Evolutionary conservation across 2,888 invertebrate species (phyloP), one percentile per base, ranked within the genome.

Genomic region (Ichneumoninae sp.): DNA sequence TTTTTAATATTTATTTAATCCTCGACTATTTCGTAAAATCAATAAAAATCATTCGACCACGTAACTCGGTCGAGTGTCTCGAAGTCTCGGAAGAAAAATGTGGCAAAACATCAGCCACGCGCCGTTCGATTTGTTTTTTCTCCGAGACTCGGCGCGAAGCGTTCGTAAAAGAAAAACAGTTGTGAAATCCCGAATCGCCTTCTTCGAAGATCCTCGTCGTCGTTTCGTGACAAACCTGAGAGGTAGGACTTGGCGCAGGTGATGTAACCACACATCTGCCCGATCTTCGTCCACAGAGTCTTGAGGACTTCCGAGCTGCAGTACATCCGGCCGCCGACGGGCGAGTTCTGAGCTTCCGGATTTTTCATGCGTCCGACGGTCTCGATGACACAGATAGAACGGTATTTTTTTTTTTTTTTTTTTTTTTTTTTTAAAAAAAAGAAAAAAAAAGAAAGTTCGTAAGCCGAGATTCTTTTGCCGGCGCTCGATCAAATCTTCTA

Each of bases 191-290:
- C 60, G 2, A 63, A 63, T 33, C 0, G n/a, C 7, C 60, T n/a
- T 33, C 30, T 26, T 16, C 7, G 4, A 30, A 30, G 10, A 30
- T 57, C 66, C 71, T 71, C 54, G 10, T 3, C 33, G n/a, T 19
- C 22, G 22, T 66, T 63, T 65, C 63, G 40, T 54, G 40, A 77
- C 92, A 88, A 86, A 92, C 92, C 92, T 92, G 92, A 92, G 83
- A 92, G 89, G 86, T 92, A 92, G 84, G 92, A 92, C 84, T 89
- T 91, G 87, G 92, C 91, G 77, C 92, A 92, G 78, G 91, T 92
- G 82, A 92, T 90, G 89, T 92, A 92, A 85, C 92, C 91, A 87
- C 92, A 92, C 92, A 92, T 92, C 87, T 90, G 91, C 50, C 92
- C 91, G 88, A 92, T 89, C 88, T 90, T 92, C 68, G 91, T 91